phyloP scores from a whole-genome alignment of 2,888 invertebrate genomes.

The Leptinotarsa tumamoca region DNA sequence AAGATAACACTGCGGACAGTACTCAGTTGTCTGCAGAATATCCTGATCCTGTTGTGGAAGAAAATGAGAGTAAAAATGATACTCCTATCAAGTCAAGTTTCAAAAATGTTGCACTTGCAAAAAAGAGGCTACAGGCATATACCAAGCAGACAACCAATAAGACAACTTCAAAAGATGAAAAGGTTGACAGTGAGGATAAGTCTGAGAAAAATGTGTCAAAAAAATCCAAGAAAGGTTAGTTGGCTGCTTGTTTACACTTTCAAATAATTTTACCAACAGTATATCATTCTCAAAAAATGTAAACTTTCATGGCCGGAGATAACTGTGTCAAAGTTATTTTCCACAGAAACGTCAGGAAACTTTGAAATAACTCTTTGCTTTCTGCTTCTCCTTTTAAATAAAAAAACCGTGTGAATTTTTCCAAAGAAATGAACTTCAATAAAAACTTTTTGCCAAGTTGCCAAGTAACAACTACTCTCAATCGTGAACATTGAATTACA shows the following conservation, averaged over 20 bases:
- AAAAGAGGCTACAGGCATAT: conserved; percentile 62
- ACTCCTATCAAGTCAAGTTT: conserved; percentile 46
- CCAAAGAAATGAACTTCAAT: too few species aligned
- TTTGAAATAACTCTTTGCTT: too few species aligned
- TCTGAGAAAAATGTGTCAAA: conserved; percentile 32
- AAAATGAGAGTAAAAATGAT: conserved; percentile 31
- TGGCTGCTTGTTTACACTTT: too few species aligned
- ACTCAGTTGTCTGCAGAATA: conserved; percentile 30
- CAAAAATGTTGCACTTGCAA: conserved; percentile 57
- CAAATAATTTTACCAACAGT: not conserved
- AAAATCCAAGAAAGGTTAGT: conserved; percentile 48
- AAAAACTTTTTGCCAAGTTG: too few species aligned
- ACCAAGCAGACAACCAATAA: conserved; percentile 47
- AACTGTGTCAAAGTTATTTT: too few species aligned
- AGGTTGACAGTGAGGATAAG: conserved; percentile 38
- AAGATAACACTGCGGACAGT: conserved; percentile 28
- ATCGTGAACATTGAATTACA: too few species aligned
- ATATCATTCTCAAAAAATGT: not conserved
- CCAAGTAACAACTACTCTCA: too few species aligned
- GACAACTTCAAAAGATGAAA: conserved; percentile 43
- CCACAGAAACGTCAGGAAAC: too few species aligned
- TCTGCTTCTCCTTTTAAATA: too few species aligned
- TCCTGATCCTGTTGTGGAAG: conserved; percentile 22
- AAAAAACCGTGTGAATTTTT: too few species aligned
- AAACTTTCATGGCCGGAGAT: too few species aligned